A percentile compares a stretch with the other conserved stretches of the same genome.
phyloP scores from a whole-genome alignment of 2,113 vertebrate species.

The Trichomycterus rosablanca region DNA sequence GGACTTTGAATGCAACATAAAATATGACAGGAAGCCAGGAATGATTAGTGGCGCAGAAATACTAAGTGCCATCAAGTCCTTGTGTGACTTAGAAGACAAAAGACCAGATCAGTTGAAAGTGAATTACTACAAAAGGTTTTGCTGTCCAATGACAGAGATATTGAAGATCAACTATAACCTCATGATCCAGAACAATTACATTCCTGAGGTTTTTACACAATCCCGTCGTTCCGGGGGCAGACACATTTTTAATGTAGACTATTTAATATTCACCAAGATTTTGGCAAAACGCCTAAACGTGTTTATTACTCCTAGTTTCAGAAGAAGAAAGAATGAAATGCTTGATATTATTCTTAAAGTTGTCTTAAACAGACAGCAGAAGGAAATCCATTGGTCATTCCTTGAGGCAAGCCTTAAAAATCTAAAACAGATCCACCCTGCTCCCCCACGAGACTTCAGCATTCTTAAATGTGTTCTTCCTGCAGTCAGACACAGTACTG shows the following conservation, averaged over 20 bases:
- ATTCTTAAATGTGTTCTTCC: constrained; percentile 6
- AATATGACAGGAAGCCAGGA: neutral
- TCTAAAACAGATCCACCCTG: neutral
- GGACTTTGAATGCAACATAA: neutral
- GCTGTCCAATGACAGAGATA: neutral
- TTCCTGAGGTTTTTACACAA: too few relatives aligned
- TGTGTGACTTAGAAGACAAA: neutral
- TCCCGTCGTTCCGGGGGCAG: neutral
- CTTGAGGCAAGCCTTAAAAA: neutral
- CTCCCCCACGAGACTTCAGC: neutral
- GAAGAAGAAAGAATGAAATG: neutral
- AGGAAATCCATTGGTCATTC: neutral
- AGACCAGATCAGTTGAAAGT: neutral
- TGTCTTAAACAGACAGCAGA: neutral
- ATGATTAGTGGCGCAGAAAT: too few relatives aligned
- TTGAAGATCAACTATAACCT: neutral
- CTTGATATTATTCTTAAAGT: neutral
- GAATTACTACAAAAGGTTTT: neutral
- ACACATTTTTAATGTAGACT: neutral
- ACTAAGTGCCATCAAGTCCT: too few relatives aligned
- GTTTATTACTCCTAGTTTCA: neutral
- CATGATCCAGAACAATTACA: too few relatives aligned
- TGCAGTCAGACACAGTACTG: neutral
- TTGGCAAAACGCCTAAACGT: too few relatives aligned
- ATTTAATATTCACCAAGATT: constrained; percentile 13